These are phyloP conservation scores for Drosophila elegans DNA, from an alignment of 1,140 invertebrate species.

Conservation along the genomic window DNA sequence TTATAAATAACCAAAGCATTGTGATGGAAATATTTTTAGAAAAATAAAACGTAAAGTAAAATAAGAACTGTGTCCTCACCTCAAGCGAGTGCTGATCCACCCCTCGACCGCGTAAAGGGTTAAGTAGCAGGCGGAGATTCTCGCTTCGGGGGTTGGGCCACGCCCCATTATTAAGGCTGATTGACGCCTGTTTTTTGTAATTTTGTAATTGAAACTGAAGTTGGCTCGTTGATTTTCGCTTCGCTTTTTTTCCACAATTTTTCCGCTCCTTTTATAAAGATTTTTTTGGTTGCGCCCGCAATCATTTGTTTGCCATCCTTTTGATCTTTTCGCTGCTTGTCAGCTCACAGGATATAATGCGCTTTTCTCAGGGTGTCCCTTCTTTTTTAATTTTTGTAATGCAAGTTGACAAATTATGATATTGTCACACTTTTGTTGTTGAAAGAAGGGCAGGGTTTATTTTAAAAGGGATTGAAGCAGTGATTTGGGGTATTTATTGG, in stretches of 20 bases:
- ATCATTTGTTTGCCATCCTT: constrained; percentile 79
- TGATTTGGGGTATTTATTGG: neutral
- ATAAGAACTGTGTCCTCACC: constrained; percentile 66
- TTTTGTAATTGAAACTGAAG: constrained; percentile 83
- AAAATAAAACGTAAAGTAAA: neutral
- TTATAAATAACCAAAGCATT: constrained; percentile 70
- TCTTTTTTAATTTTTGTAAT: constrained; percentile 70
- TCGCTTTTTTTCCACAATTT: constrained; percentile 61
- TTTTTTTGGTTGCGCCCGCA: constrained; percentile 51
- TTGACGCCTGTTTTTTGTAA: constrained; percentile 81
- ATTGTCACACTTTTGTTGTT: constrained; percentile 41
- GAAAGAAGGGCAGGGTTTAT: neutral
- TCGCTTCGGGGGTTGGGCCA: constrained; percentile 57
- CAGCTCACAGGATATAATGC: constrained; percentile 47
- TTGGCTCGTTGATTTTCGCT: constrained; percentile 53
- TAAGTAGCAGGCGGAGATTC: constrained; percentile 65
- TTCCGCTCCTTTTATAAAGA: constrained; percentile 44
- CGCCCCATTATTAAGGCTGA: constrained; percentile 79
- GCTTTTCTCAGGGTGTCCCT: constrained; percentile 17
- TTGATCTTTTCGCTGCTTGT: constrained; percentile 77
- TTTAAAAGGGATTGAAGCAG: neutral
- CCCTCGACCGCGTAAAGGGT: constrained; percentile 64
- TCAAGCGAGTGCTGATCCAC: constrained; percentile 29
- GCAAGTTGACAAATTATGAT: constrained; percentile 71
- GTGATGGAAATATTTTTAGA: constrained; percentile 58